Percentiles rank a stretch among this genome's conserved stretches.
Conservation (phyloP, 2,113 vertebrate genomes). For the Onychostoma macrolepis region DNA sequence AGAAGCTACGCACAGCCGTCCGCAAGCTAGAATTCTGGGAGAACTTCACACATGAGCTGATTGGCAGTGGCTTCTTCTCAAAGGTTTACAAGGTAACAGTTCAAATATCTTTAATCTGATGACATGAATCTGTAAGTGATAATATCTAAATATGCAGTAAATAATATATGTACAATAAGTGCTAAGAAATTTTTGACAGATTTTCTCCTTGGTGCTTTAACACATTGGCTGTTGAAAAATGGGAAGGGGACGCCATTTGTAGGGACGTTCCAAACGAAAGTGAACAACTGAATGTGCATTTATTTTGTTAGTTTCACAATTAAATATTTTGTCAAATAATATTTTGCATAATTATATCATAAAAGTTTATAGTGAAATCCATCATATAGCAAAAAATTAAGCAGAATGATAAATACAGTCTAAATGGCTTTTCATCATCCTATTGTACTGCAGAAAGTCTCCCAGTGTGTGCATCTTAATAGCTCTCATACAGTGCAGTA, state of each 20-base stretch:
- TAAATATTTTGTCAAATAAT: background rate
- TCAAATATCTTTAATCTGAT: background rate
- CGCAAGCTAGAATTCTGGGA: slow-evolving; percentile 90
- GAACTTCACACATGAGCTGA: slow-evolving; percentile 81
- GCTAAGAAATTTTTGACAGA: background rate
- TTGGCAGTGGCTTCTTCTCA: slow-evolving; percentile 88
- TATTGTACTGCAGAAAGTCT: background rate
- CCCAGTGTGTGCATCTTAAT: background rate
- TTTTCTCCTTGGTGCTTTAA: background rate
- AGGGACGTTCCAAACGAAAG: too few species aligned
- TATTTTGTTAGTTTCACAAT: background rate
- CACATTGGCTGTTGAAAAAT: background rate
- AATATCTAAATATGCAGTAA: background rate
- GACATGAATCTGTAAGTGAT: background rate
- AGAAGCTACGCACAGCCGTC: slow-evolving; percentile 83
- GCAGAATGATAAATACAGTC: background rate
- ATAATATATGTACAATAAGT: background rate
- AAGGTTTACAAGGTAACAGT: slow-evolving; percentile 84
- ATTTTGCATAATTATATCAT: background rate
- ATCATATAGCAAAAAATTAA: background rate
- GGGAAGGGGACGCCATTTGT: too few species aligned
- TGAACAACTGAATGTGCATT: too few species aligned
- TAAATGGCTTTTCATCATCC: background rate
- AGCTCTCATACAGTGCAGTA: slow-evolving; percentile 48
- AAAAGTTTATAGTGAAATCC: background rate